phyloP scores from a whole-genome alignment of 2,797 vertebrate genomes.

The Leuciscus waleckii region DNA sequence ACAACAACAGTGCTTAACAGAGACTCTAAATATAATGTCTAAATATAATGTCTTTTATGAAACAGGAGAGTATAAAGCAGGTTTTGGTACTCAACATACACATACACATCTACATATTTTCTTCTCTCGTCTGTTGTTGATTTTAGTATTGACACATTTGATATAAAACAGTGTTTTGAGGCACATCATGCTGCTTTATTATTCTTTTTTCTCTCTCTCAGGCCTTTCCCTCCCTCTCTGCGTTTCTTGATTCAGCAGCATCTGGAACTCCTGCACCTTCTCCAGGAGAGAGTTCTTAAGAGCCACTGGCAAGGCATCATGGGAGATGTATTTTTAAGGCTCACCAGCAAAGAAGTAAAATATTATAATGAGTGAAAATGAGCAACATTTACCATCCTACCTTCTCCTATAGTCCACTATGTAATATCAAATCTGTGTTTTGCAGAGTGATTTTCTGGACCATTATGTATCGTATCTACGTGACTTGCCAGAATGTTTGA shows the following conservation, averaged over 20 bases:
- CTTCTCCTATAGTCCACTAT: neutral
- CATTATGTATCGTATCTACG: slow-evolving; percentile 94
- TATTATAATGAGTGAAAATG: neutral
- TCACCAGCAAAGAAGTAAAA: slow-evolving; percentile 92
- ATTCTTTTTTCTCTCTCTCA: slow-evolving; percentile 59
- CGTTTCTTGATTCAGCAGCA: slow-evolving; percentile 96
- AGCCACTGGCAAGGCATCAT: slow-evolving; percentile 95
- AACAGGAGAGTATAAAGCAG: slow-evolving; percentile 61
- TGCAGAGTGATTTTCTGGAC: slow-evolving; percentile 94
- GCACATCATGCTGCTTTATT: neutral
- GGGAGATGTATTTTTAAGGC: slow-evolving; percentile 95
- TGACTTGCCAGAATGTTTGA: slow-evolving; percentile 94
- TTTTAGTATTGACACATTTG: neutral
- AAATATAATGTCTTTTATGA: slow-evolving; percentile 56
- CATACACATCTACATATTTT: neutral
- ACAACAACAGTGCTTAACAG: slow-evolving; percentile 24
- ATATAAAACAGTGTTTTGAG: neutral
- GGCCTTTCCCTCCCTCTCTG: slow-evolving; percentile 93
- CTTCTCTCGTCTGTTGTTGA: neutral
- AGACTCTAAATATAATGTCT: slow-evolving; percentile 56
- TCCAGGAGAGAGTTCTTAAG: slow-evolving; percentile 92
- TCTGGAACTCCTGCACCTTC: slow-evolving; percentile 89
- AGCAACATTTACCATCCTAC: neutral
- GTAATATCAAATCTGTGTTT: neutral
- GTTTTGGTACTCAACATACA: neutral